Evolutionary conservation across 2,888 invertebrate species (phyloP).

Genomic region (Deroplatys truncata): DNA sequence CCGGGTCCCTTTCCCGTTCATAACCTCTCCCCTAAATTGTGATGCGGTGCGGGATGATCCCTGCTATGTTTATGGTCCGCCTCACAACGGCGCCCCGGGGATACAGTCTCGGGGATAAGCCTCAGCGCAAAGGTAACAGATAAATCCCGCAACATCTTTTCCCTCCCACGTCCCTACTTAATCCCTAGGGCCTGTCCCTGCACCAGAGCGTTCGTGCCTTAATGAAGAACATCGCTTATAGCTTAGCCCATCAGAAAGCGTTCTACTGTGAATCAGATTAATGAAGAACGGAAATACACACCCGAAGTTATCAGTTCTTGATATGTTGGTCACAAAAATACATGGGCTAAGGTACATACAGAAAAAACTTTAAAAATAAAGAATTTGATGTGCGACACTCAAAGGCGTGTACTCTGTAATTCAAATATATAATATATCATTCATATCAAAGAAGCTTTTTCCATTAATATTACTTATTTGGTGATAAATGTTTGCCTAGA

Average conservation of each 20-base stretch:
- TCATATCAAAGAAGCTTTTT: too few relatives aligned
- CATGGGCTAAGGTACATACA: not conserved
- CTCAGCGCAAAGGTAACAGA: conserved; percentile 9
- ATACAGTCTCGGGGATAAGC: conserved; percentile 1
- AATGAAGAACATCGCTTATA: not conserved
- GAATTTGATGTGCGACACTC: too few relatives aligned
- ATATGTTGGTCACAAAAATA: not conserved
- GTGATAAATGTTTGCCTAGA: too few relatives aligned
- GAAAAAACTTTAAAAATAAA: too few relatives aligned
- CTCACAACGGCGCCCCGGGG: not conserved
- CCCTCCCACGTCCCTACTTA: not conserved
- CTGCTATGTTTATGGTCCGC: not conserved
- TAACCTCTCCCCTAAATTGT: not conserved
- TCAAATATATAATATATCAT: too few relatives aligned
- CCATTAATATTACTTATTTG: too few relatives aligned
- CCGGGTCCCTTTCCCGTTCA: not conserved
- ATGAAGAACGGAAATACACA: not conserved
- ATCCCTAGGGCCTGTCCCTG: conserved; percentile 1
- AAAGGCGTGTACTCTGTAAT: too few relatives aligned
- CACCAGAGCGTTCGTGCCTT: not conserved
- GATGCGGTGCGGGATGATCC: not conserved
- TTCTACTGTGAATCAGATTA: not conserved
- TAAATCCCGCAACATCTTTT: conserved; percentile 7
- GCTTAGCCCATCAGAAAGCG: not conserved
- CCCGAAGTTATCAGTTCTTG: not conserved